These are phyloP conservation scores for Hirtodrosophila duncani DNA, from an alignment of 2,888 invertebrate genomes.

Conservation along the genomic window DNA sequence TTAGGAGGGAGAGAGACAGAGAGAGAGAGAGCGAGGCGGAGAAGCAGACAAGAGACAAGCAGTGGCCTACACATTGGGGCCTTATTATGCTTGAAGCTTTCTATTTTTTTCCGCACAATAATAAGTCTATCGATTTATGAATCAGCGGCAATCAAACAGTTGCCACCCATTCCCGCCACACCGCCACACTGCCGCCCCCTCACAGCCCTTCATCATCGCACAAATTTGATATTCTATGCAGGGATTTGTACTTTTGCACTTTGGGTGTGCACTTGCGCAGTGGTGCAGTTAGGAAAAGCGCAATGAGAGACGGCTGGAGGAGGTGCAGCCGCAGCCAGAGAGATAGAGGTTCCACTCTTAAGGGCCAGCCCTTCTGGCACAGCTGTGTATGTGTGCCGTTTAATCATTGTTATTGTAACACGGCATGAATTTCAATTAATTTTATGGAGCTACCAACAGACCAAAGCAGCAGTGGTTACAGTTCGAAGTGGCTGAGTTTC, in stretches of 20 bases:
- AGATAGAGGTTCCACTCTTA: conserved; percentile 8
- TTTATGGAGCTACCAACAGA: conserved; percentile 63
- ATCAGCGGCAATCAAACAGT: conserved; percentile 43
- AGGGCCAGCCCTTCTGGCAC: conserved; percentile 47
- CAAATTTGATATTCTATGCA: conserved; percentile 76
- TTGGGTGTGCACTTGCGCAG: conserved; percentile 66
- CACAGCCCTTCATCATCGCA: conserved; percentile 10
- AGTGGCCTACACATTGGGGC: no score
- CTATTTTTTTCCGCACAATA: conserved; percentile 17
- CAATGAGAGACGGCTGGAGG: conserved; percentile 17
- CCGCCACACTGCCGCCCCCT: conserved; percentile 1
- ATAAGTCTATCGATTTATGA: conserved; percentile 52
- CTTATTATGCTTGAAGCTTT: neutral
- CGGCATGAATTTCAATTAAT: conserved; percentile 71
- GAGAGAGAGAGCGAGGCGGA: no score
- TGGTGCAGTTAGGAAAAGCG: conserved; percentile 45
- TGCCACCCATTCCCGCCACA: no score
- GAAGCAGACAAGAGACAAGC: no score
- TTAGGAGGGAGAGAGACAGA: neutral
- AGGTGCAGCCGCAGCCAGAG: no score
- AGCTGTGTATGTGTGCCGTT: conserved; percentile 57
- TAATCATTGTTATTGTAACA: conserved; percentile 71
- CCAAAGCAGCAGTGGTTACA: conserved; percentile 12
- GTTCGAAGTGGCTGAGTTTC: neutral
- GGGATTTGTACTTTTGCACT: conserved; percentile 79